Percentiles rank a stretch among this genome's conserved stretches.
Evolutionary conservation across 2,888 invertebrate genomes (phyloP).

Genomic region (Ectemnius lituratus): DNA sequence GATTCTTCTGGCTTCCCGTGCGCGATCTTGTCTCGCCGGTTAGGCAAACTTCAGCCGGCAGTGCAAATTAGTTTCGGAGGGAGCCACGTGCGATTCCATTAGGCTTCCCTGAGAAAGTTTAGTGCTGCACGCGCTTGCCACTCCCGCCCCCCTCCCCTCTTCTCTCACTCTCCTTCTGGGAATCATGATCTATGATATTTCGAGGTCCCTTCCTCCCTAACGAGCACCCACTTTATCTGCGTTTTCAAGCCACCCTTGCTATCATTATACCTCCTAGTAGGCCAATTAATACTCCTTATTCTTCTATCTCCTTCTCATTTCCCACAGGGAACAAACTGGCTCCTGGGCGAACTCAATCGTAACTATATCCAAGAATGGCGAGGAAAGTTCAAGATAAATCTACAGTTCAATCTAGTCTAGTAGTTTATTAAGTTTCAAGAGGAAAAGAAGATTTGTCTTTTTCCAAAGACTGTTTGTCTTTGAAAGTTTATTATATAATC

Average conservation of each 20-base stretch:
- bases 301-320: too few species aligned
- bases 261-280: not conserved
- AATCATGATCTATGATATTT: conserved; percentile 4
- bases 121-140: not conserved
- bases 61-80: not conserved
- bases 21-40: too few species aligned
- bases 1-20: too few species aligned
- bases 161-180: not conserved
- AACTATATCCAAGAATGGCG: too few species aligned
- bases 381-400: too few species aligned
- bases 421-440: too few species aligned
- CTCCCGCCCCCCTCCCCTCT: not conserved
- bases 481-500: too few species aligned
- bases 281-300: conserved; percentile 22
- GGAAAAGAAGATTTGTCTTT: too few species aligned
- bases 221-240: conserved; percentile 5
- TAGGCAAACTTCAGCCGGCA: not conserved
- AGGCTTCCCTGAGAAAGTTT: not conserved
- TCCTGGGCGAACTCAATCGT: too few species aligned
- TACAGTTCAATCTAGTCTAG: too few species aligned
- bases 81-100: not conserved
- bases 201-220: not conserved
- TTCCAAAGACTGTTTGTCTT: too few species aligned
- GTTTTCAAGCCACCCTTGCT: conserved; percentile 1
- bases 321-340: too few species aligned